Conservation (phyloP, 2,888 invertebrate species). For the Callyntrura guangdongensis region DNA sequence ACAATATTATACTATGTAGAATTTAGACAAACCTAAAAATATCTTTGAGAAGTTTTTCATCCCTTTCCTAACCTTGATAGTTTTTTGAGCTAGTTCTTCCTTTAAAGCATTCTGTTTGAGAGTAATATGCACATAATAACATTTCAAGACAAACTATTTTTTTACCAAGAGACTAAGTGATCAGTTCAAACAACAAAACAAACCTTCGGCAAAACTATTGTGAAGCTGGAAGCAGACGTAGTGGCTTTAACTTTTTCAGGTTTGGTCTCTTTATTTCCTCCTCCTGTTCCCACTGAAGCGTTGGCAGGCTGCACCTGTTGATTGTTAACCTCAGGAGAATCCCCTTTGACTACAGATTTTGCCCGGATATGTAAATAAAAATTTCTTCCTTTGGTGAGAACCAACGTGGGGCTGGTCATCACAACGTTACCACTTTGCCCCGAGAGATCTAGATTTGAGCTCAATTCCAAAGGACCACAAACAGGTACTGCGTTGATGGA, state of each 20-base stretch:
- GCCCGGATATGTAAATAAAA: conserved; percentile 86
- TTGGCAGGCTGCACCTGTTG: conserved; percentile 24
- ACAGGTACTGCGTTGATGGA: conserved; percentile 96
- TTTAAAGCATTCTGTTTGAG: conserved; percentile 33
- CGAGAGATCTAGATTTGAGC: conserved; percentile 93
- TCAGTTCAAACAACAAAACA: too few species aligned
- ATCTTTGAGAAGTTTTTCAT: too few species aligned
- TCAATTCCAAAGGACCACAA: conserved; percentile 94
- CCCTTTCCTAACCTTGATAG: conserved; percentile 62
- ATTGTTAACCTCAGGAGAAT: conserved; percentile 54
- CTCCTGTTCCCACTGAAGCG: neutral
- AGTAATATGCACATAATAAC: too few species aligned
- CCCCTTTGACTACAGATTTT: conserved; percentile 79
- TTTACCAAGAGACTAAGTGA: too few species aligned
- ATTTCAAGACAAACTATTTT: too few species aligned
- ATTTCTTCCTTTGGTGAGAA: conserved; percentile 92
- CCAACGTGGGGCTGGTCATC: conserved; percentile 94
- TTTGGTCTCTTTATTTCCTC: conserved; percentile 54
- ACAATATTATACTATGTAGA: too few species aligned
- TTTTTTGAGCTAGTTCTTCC: conserved; percentile 56
- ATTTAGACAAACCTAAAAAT: too few species aligned
- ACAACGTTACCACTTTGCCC: conserved; percentile 94
- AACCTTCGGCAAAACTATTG: conserved; percentile 59
- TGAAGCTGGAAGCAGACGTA: conserved; percentile 65
- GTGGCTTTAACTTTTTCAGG: conserved; percentile 53